Percentiles rank a stretch among this genome's conserved stretches.
Conservation (phyloP, 2,113 vertebrate species). For the Spizaetus ornatus region DNA sequence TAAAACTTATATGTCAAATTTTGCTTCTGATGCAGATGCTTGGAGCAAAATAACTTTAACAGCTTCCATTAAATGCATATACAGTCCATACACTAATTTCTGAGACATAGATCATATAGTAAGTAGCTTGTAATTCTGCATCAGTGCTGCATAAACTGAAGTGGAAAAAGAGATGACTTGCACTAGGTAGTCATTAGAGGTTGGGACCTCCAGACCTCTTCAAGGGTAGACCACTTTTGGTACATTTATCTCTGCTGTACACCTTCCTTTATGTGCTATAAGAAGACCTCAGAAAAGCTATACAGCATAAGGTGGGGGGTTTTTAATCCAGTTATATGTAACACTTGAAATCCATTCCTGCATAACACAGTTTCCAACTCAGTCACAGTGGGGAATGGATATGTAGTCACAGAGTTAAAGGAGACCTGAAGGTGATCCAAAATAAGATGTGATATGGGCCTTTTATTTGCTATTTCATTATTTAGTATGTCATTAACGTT, state of each 20-base stretch:
- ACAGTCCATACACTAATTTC: neutral
- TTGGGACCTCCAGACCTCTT: neutral
- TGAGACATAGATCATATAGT: neutral
- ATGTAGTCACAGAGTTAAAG: neutral
- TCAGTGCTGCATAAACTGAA: neutral
- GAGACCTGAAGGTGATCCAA: neutral
- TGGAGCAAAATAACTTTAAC: neutral
- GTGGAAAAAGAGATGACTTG: neutral
- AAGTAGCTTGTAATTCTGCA: neutral
- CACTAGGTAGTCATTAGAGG: neutral
- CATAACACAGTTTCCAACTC: neutral
- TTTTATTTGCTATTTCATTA: neutral
- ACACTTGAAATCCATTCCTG: neutral
- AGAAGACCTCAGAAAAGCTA: neutral
- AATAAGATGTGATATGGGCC: neutral
- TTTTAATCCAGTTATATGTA: neutral
- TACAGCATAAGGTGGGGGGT: rapidly evolving
- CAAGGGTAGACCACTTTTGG: neutral
- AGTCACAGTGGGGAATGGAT: neutral
- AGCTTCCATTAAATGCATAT: neutral
- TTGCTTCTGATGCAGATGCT: neutral
- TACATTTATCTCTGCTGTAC: neutral
- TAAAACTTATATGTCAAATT: neutral
- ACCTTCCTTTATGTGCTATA: neutral
- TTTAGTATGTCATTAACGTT: neutral